Percentiles rank a stretch among this genome's conserved stretches.
phyloP scores from a whole-genome alignment of 2,113 vertebrate genomes.

The Rynchops niger region DNA sequence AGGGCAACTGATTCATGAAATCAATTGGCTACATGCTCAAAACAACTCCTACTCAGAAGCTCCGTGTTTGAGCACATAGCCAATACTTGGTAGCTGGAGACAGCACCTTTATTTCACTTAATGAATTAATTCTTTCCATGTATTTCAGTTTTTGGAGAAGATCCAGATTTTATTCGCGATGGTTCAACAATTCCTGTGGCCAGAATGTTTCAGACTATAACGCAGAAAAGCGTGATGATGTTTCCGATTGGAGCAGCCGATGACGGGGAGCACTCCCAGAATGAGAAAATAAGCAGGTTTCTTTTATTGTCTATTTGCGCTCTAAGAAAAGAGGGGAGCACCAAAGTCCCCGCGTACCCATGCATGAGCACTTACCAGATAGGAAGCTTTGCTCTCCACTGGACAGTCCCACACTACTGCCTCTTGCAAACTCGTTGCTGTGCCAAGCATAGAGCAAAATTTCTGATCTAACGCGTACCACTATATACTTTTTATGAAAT shows the following conservation, averaged over 20 bases:
- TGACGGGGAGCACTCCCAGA: conserved; percentile 80
- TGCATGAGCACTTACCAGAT: neutral
- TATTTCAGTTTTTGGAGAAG: conserved; percentile 77
- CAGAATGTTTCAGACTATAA: conserved; percentile 69
- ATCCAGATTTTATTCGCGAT: conserved; percentile 78
- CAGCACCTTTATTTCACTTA: neutral
- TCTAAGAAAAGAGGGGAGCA: neutral
- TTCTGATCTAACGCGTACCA: rapidly evolving
- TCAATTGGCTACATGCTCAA: neutral
- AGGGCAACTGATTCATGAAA: neutral
- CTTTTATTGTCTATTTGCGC: neutral
- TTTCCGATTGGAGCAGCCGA: conserved; percentile 73
- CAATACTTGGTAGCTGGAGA: neutral
- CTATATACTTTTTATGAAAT: neutral
- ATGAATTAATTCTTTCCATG: neutral
- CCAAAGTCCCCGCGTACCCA: neutral
- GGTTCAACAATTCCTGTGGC: conserved; percentile 80
- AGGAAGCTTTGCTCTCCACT: neutral
- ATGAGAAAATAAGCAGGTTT: conserved; percentile 85
- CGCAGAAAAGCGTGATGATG: conserved; percentile 77
- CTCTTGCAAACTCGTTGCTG: neutral
- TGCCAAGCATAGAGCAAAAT: neutral
- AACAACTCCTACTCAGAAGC: neutral
- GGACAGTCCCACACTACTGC: neutral
- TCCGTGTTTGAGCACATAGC: neutral